Percentiles rank a stretch among this genome's conserved stretches.
phyloP scores from a whole-genome alignment of 2,888 invertebrate species.

The Agonopterix alstromeriana region DNA sequence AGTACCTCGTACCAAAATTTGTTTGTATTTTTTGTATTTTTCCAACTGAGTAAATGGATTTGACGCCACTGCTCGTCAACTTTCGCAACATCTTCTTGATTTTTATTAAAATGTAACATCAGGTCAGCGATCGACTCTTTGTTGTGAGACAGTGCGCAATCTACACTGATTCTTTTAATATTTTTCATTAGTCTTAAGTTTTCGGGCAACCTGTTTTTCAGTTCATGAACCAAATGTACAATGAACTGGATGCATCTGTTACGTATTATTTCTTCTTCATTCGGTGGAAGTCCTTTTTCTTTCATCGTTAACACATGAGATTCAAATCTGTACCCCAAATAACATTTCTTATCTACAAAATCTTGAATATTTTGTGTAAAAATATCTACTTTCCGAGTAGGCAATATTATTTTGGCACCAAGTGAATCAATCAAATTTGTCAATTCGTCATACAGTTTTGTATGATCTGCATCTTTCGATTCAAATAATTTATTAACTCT shows the following conservation, averaged over 20 bases:
- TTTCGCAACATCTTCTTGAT: slow-evolving; percentile 3
- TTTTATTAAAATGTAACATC: slow-evolving; percentile 6
- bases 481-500: slow-evolving; percentile 10
- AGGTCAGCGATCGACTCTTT: slow-evolving; percentile 6
- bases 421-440: slow-evolving; percentile 9
- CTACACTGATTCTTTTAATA: slow-evolving; percentile 5
- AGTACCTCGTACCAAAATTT: slow-evolving; percentile 7
- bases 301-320: slow-evolving; percentile 3
- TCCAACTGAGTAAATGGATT: slow-evolving; percentile 7
- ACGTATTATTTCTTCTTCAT: slow-evolving; percentile 8
- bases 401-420: slow-evolving; percentile 10
- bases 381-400: slow-evolving; percentile 10
- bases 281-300: slow-evolving; percentile 8
- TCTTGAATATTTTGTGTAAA: slow-evolving; percentile 9
- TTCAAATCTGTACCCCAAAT: slow-evolving; percentile 9
- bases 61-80: slow-evolving; percentile 7
- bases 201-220: slow-evolving; percentile 7
- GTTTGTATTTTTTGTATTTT: slow-evolving; percentile 1
- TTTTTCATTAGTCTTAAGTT: slow-evolving; percentile 6
- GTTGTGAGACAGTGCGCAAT: slow-evolving; percentile 7
- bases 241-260: slow-evolving; percentile 6
- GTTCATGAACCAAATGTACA: slow-evolving; percentile 6
- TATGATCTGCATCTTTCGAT: slow-evolving; percentile 10
- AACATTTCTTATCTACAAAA: slow-evolving; percentile 7
- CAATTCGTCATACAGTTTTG: slow-evolving; percentile 8